Evolutionary conservation across 2,797 vertebrate genomes (phyloP).

Genomic region (Squalus acanthias): DNA sequence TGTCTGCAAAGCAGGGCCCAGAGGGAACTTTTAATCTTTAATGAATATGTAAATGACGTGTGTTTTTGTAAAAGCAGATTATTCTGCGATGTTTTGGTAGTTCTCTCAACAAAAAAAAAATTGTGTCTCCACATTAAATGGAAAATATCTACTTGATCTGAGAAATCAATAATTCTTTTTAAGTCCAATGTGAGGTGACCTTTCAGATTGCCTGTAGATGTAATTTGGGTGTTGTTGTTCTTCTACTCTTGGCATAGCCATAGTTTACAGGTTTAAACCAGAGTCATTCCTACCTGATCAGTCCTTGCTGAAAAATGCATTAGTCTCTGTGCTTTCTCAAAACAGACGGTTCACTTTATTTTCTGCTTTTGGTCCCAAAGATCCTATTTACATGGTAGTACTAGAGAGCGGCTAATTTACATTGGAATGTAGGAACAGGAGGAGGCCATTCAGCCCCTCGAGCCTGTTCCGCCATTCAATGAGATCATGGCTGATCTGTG

Average conservation of each 20-base stretch:
- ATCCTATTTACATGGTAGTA: not conserved
- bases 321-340: not conserved
- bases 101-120: too few relatives aligned
- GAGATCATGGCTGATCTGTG: not conserved
- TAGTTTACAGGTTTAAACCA: not conserved
- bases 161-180: not conserved
- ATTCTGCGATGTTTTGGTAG: not conserved
- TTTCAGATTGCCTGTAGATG: not conserved
- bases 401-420: not conserved
- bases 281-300: not conserved
- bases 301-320: not conserved
- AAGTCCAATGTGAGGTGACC: not conserved
- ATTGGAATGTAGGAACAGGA: not conserved
- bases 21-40: not conserved
- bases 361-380: not conserved
- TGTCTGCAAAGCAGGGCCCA: not conserved
- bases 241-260: not conserved
- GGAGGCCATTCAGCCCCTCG: not conserved
- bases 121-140: not conserved
- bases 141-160: not conserved
- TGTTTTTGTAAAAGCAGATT: not conserved
- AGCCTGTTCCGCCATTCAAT: not conserved
- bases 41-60: not conserved
- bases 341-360: not conserved
- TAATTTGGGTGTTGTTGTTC: not conserved